Evolutionary conservation across 2,113 vertebrate species (phyloP).

Genomic region (Dissostichus mawsoni): DNA sequence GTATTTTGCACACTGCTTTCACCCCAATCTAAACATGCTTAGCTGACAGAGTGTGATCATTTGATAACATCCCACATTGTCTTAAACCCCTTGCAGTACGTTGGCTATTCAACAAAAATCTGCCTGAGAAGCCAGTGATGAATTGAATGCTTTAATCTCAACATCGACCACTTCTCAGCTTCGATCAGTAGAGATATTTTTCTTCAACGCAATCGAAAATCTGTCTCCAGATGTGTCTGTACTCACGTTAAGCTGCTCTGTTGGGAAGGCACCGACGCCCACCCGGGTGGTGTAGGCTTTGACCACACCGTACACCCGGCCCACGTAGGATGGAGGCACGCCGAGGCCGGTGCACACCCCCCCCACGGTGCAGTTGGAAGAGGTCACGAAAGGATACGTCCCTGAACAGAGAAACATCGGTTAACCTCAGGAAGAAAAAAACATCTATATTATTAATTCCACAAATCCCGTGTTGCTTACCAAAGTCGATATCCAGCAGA

Average conservation of each 20-base stretch:
- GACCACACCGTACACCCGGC: slow-evolving; percentile 86
- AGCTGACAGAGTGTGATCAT: background rate
- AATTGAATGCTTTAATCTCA: slow-evolving; percentile 8
- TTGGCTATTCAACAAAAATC: too few relatives aligned
- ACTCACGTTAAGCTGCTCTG: slow-evolving; percentile 87
- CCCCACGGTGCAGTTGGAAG: slow-evolving; percentile 87
- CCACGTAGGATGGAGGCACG: slow-evolving; percentile 83
- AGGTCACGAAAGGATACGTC: slow-evolving; percentile 89
- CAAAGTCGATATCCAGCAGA: slow-evolving; percentile 88
- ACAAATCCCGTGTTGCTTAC: slow-evolving; percentile 62
- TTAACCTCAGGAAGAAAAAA: background rate
- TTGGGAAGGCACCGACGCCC: slow-evolving; percentile 87
- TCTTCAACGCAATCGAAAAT: background rate
- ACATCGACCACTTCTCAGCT: background rate
- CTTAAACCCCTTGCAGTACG: too few relatives aligned
- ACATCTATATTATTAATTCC: background rate
- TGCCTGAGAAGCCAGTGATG: too few relatives aligned
- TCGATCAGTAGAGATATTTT: background rate
- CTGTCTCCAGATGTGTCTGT: background rate
- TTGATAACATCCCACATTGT: background rate
- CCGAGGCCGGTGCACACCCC: slow-evolving; percentile 89
- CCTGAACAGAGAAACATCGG: slow-evolving; percentile 59
- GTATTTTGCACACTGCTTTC: too few relatives aligned
- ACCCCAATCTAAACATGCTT: too few relatives aligned
- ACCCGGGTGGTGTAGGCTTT: slow-evolving; percentile 88